These are phyloP conservation scores for Pavo muticus DNA, from an alignment of 2,113 vertebrate genomes.

Conservation along the genomic window DNA sequence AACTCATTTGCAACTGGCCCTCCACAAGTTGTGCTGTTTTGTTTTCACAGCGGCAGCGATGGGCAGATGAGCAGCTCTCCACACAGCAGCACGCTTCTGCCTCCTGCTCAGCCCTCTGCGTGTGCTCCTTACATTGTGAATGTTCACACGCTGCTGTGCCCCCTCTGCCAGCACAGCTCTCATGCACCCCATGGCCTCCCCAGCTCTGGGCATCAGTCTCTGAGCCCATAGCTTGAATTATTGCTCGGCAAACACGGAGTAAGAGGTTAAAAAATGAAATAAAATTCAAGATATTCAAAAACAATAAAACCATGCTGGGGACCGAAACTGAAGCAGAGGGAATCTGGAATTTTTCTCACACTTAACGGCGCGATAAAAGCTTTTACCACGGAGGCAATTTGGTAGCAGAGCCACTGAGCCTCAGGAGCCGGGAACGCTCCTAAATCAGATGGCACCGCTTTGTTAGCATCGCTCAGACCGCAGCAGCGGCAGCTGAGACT, in stretches of 20 bases:
- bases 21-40: background rate
- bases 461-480: background rate
- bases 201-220: background rate
- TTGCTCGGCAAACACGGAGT: background rate
- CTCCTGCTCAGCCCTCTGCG: background rate
- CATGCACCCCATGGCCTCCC: background rate
- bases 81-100: background rate
- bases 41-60: background rate
- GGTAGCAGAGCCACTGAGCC: background rate
- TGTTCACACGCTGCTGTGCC: too few relatives aligned
- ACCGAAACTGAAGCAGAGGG: background rate
- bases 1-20: background rate
- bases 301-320: background rate
- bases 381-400: background rate
- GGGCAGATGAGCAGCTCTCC: background rate
- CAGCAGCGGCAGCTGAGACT: background rate
- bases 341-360: background rate
- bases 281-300: background rate
- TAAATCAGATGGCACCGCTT: fast-evolving
- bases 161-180: too few relatives aligned
- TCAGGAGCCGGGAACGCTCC: background rate
- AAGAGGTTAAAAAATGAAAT: background rate
- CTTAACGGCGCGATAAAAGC: background rate
- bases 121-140: background rate
- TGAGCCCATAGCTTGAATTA: background rate